Percentiles rank a stretch among this genome's conserved stretches.
Conservation (phyloP, 2,888 invertebrate species). For the Polylopha cassiicola region DNA sequence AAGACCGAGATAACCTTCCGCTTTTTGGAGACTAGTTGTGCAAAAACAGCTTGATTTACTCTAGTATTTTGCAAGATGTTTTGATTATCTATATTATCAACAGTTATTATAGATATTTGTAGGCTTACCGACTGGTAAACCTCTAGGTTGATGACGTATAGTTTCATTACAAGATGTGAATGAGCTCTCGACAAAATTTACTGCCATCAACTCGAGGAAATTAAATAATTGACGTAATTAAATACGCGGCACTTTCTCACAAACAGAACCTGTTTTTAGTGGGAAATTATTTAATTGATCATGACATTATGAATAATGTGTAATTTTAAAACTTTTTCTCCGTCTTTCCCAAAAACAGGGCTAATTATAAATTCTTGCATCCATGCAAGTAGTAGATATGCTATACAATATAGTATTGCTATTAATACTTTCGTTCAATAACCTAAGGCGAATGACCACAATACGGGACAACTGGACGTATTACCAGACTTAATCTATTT, state of each 20-base stretch:
- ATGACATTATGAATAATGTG: conserved; percentile 12
- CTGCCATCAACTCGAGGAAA: background rate
- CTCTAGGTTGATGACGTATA: conserved; percentile 4
- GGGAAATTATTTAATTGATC: conserved; percentile 5
- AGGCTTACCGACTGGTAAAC: conserved; percentile 8
- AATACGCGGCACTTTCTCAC: conserved; percentile 4
- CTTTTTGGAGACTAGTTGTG: background rate
- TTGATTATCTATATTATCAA: background rate
- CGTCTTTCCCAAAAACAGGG: no score
- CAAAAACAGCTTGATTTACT: conserved; percentile 8
- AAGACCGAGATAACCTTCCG: no score
- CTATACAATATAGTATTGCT: no score
- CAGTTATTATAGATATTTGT: background rate
- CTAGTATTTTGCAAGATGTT: background rate
- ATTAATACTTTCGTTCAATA: no score
- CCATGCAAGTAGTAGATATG: no score
- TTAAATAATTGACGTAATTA: conserved; percentile 1
- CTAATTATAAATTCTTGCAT: no score
- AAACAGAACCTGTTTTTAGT: conserved; percentile 1
- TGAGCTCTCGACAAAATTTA: no score
- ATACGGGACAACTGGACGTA: conserved; percentile 2
- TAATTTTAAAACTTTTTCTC: no score
- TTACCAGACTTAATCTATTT: background rate
- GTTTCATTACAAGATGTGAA: no score
- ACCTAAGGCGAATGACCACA: conserved; percentile 11